These are phyloP conservation scores for Varecia variegata DNA, from an alignment of 2,797 vertebrate species.

Conservation along the genomic window DNA sequence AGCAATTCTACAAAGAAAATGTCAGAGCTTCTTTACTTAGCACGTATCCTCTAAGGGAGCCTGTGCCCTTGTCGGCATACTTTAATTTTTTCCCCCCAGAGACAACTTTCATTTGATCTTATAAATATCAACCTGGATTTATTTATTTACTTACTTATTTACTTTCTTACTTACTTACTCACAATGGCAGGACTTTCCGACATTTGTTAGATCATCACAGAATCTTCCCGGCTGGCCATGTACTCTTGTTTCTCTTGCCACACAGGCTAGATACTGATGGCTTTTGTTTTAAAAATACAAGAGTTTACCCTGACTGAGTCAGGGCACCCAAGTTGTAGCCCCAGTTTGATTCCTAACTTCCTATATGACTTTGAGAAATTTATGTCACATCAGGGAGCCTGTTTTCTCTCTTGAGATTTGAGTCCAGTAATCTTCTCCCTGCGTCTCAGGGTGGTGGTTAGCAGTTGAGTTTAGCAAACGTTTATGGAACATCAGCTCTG, in stretches of 20 bases:
- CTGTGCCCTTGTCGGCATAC: constrained; percentile 57
- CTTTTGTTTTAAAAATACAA: constrained; percentile 32
- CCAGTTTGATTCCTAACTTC: constrained; percentile 3
- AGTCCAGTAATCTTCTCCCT: neutral
- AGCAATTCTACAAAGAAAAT: constrained; percentile 65
- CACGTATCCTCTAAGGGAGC: constrained; percentile 45
- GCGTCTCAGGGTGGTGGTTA: neutral
- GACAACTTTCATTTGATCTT: constrained; percentile 74
- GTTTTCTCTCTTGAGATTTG: constrained; percentile 21
- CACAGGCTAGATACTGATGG: neutral
- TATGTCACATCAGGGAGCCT: neutral
- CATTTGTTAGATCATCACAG: neutral
- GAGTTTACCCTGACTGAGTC: neutral
- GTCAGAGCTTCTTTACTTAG: constrained; percentile 62
- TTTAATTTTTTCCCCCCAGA: constrained; percentile 63
- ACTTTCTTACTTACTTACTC: constrained; percentile 57
- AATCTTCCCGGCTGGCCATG: neutral
- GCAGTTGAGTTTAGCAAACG: neutral
- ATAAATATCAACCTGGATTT: constrained; percentile 62
- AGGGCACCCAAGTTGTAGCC: neutral
- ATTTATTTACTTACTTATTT: constrained; percentile 52
- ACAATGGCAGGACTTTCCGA: neutral
- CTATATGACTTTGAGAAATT: neutral
- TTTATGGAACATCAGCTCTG: neutral
- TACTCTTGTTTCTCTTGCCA: neutral